Percentiles rank a stretch among this genome's conserved stretches.
phyloP scores from a whole-genome alignment of 2,797 vertebrate genomes.

The Scarus forsteni region DNA sequence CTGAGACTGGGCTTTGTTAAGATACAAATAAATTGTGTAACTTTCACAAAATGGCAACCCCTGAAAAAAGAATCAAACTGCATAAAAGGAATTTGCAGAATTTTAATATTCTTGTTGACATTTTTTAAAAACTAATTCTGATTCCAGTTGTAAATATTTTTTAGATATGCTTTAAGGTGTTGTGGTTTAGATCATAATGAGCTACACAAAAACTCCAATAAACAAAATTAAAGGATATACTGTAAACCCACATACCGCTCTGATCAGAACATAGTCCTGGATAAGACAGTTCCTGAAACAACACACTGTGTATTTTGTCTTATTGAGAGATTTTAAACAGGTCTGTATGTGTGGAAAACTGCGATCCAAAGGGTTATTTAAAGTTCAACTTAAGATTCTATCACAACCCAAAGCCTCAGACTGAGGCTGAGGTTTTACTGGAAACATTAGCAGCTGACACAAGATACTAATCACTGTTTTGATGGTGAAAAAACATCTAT shows the following conservation, averaged over 20 bases:
- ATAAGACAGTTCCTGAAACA: constrained; percentile 49
- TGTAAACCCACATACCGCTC: neutral
- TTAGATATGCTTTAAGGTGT: too few species aligned
- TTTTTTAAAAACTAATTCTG: too few species aligned
- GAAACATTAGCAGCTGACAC: constrained; percentile 42
- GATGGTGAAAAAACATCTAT: constrained; percentile 1
- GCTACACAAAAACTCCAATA: too few species aligned
- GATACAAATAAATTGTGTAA: too few species aligned
- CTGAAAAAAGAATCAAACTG: too few species aligned
- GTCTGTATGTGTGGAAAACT: constrained; percentile 33
- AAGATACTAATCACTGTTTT: constrained; percentile 30
- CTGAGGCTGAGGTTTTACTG: constrained; percentile 9
- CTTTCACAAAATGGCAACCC: too few species aligned
- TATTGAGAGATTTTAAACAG: neutral
- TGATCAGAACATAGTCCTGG: too few species aligned
- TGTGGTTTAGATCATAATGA: too few species aligned
- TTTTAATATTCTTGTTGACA: too few species aligned
- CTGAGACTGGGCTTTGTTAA: too few species aligned
- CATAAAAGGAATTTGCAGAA: too few species aligned
- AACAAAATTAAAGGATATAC: neutral
- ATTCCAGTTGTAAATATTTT: too few species aligned
- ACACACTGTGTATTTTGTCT: neutral
- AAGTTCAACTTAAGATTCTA: constrained; percentile 5
- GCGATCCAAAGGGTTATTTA: constrained; percentile 24
- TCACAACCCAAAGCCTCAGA: constrained; percentile 13